Evolutionary conservation across 1,140 invertebrate species (phyloP).

Genomic region (Nephila pilipes): DNA sequence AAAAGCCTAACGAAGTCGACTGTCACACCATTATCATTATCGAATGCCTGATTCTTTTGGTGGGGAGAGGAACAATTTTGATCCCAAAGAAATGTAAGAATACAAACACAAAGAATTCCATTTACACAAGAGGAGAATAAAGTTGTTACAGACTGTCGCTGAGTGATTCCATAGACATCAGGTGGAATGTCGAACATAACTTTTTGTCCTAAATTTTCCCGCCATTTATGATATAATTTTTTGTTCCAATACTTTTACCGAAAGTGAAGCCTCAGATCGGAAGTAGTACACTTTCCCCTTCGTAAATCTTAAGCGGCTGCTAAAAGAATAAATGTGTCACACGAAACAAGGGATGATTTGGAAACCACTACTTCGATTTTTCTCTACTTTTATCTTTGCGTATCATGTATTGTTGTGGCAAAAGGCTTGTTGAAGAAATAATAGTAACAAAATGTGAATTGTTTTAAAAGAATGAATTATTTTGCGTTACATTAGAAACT

Average conservation of each 20-base stretch:
- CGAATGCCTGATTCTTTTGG: background rate
- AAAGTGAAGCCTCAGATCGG: background rate
- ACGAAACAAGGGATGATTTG: background rate
- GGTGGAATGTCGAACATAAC: background rate
- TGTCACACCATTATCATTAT: too few species aligned
- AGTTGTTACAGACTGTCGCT: background rate
- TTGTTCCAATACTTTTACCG: background rate
- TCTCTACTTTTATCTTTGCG: background rate
- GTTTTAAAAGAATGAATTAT: too few species aligned
- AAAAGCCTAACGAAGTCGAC: too few species aligned
- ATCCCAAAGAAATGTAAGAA: background rate
- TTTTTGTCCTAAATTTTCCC: background rate
- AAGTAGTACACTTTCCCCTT: background rate
- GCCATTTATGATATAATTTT: background rate
- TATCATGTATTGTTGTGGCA: background rate
- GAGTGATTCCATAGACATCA: background rate
- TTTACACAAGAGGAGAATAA: background rate
- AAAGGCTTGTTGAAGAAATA: too few species aligned
- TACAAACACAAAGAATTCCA: background rate
- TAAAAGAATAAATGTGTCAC: background rate
- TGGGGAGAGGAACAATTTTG: background rate
- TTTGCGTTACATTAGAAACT: too few species aligned
- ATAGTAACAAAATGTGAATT: too few species aligned
- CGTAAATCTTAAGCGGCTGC: background rate
- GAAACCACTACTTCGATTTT: background rate